These are phyloP conservation scores for Pentalonia nigronervosa DNA, from an alignment of 1,140 invertebrate genomes.

Conservation along the genomic window DNA sequence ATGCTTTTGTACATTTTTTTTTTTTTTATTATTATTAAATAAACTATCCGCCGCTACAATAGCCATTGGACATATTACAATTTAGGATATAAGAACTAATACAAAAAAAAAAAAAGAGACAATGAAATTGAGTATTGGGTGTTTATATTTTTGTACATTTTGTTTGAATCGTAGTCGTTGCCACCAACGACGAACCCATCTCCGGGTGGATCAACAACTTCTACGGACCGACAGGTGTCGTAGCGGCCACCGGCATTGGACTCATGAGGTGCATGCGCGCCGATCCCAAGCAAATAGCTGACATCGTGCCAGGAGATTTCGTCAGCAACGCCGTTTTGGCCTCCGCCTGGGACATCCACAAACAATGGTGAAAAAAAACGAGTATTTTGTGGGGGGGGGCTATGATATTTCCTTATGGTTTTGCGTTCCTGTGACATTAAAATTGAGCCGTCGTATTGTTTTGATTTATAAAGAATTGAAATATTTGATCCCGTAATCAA, in stretches of 20 bases:
- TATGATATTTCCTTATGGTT: neutral
- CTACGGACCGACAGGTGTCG: conserved; percentile 78
- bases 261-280: conserved; percentile 71
- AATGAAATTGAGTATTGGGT: no score
- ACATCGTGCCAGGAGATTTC: conserved; percentile 81
- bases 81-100: no score
- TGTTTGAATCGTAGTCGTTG: conserved; percentile 72
- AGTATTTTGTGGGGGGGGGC: no score
- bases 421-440: neutral
- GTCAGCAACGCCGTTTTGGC: conserved; percentile 79
- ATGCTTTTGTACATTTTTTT: neutral
- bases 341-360: conserved; percentile 72
- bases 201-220: conserved; percentile 86
- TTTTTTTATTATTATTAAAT: no score
- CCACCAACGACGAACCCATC: conserved; percentile 78
- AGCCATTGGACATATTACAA: no score
- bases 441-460: no score
- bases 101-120: no score
- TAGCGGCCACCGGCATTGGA: conserved; percentile 69
- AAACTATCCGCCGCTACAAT: no score
- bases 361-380: conserved; percentile 37
- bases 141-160: neutral
- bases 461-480: no score
- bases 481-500: no score
- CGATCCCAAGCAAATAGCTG: conserved; percentile 68